Conservation (phyloP, 2,888 invertebrate genomes). For the Creontiades dilutus region DNA sequence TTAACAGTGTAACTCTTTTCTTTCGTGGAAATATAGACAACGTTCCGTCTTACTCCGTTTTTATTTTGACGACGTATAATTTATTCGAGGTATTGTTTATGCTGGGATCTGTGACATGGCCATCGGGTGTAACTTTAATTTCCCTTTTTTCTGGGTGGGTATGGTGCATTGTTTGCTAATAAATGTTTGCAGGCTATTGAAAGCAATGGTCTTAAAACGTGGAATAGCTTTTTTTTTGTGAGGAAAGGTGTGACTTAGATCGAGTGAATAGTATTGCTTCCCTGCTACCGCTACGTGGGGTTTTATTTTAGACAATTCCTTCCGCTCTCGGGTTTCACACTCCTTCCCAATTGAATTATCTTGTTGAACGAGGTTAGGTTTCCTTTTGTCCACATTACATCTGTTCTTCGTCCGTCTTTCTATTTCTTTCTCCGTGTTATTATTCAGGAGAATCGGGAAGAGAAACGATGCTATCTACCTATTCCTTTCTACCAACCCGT, state of each 20-base stretch:
- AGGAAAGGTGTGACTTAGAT: background rate
- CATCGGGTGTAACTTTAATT: too few species aligned
- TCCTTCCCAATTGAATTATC: background rate
- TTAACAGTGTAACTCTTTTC: too few species aligned
- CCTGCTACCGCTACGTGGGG: background rate
- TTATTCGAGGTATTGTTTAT: too few species aligned
- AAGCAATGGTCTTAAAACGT: too few species aligned
- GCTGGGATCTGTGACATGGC: too few species aligned
- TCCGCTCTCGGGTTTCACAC: background rate
- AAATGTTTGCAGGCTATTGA: too few species aligned
- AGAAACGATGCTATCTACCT: background rate
- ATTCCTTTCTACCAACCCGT: background rate
- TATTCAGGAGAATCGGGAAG: background rate
- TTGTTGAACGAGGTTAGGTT: constrained; percentile 28
- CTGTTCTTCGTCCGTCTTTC: background rate
- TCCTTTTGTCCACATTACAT: background rate
- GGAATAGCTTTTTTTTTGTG: background rate
- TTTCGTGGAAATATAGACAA: too few species aligned
- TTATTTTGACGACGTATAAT: too few species aligned
- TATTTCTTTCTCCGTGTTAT: background rate
- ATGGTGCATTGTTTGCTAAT: too few species aligned
- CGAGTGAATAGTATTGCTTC: background rate
- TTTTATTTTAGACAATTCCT: constrained; percentile 3
- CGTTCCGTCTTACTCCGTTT: too few species aligned
- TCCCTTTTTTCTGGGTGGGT: too few species aligned